Conservation (phyloP, 2,113 vertebrate species). For the Globicephala melas region DNA sequence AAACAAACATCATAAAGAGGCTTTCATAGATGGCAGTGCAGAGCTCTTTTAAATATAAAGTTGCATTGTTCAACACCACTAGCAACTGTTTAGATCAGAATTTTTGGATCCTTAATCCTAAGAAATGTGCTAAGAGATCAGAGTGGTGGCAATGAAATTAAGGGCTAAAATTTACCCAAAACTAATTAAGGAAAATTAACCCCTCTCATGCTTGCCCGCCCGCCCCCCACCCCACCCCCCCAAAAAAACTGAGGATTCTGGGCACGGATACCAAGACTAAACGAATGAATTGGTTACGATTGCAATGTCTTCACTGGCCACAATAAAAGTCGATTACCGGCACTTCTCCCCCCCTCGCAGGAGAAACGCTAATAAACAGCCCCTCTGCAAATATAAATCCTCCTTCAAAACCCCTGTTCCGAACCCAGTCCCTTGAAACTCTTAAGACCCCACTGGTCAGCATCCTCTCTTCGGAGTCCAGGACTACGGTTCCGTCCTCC, state of each 20-base stretch:
- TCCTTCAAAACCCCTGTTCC: background rate
- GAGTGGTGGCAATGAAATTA: conserved; percentile 48
- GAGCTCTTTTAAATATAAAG: conserved; percentile 87
- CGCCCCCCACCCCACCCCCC: background rate
- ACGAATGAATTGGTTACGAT: background rate
- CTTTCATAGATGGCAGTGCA: conserved; percentile 91
- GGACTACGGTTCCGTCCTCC: background rate
- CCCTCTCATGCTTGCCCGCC: background rate
- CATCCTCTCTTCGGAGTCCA: background rate
- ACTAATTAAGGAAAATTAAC: conserved; percentile 57
- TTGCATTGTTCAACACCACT: conserved; percentile 84
- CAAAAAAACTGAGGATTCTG: background rate
- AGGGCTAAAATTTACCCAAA: conserved; percentile 55
- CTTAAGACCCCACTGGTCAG: conserved; percentile 61
- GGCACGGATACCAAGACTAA: background rate
- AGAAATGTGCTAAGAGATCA: conserved; percentile 38
- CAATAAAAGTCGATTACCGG: conserved; percentile 8
- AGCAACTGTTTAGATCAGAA: conserved; percentile 63
- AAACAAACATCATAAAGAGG: conserved; percentile 72
- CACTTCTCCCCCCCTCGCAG: fast-evolving
- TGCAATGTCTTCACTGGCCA: conserved; percentile 58
- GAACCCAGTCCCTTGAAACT: conserved; percentile 29
- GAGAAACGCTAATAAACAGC: background rate
- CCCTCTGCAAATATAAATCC: background rate
- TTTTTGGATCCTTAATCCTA: conserved; percentile 54